Evolutionary conservation across 1,140 invertebrate species (phyloP), one percentile per base, ranked within the genome.

Genomic region (Hydropsyche tenuis): DNA sequence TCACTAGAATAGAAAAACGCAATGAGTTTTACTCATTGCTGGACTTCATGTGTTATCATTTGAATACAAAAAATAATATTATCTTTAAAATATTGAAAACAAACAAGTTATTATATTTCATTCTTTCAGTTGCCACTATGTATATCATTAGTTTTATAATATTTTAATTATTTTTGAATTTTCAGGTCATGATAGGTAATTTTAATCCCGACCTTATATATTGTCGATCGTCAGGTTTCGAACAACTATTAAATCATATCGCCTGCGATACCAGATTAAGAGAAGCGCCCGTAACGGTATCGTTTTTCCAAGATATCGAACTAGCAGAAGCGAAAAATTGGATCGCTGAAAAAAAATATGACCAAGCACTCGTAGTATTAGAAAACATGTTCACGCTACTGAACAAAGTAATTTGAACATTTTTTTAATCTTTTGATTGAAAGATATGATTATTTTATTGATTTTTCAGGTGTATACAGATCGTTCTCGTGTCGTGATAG

Each of bases 191-290:
- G 9, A 82, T 92, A 60, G 92, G 92, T 0, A 94, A 94, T 81
- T 94, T 94, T 81, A 89, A 89, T 46, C 85, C 89, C 23, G 89
- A 88, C 74, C 84, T 93, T 37, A 93, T 94, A 77, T 87, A 88
- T 7, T 84, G 85, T 53, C 85, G 93, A 79, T 91, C 90, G 80
- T 80, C 85, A 9, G 88, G 88, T n/a, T 94, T 94, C 85, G 90
- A 93, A 78, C 82, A 83, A 72, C 85, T 93, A 30, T 80, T 94
- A 20, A 85, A 87, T 25, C 85, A 90, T 77, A 81, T 93, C 42
- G 85, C 87, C 7, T 83, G 81, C 56, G 83, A 90, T 46, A 37
- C 86, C 66, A 85, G 87, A 48, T 80, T 94, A 1, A 83, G 89
- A 71, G 87, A 89, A 30, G 89, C 89, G 14, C 79, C 82, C 23